These are phyloP conservation scores for Vanessa cardui DNA, from an alignment of 2,888 invertebrate genomes.

Conservation along the genomic window DNA sequence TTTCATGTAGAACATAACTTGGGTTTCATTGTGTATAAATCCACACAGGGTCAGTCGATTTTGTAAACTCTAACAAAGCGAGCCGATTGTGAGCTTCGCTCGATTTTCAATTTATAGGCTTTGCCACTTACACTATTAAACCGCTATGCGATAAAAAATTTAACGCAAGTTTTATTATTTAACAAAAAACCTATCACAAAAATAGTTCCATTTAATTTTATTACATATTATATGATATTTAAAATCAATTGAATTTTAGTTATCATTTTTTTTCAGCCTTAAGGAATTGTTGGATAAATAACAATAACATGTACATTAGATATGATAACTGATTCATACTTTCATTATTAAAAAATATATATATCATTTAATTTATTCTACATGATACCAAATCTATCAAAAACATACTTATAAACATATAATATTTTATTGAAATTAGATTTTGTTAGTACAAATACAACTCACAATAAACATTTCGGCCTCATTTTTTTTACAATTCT, in stretches of 20 bases:
- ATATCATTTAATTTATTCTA: too few relatives aligned
- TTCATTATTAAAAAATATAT: too few relatives aligned
- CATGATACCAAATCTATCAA: too few relatives aligned
- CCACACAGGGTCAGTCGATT: conserved; percentile 33
- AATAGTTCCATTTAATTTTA: background rate
- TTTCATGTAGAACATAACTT: background rate
- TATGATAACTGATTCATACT: too few relatives aligned
- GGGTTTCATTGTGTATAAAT: conserved; percentile 15
- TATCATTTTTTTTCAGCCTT: background rate
- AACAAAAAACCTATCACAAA: background rate
- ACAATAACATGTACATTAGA: too few relatives aligned
- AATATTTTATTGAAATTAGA: too few relatives aligned
- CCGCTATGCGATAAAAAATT: conserved; percentile 5
- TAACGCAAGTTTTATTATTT: conserved; percentile 1
- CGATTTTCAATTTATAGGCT: conserved; percentile 24
- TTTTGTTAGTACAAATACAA: background rate
- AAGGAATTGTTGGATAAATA: too few relatives aligned
- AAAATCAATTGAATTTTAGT: too few relatives aligned
- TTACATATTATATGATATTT: background rate
- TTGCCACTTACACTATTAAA: conserved; percentile 12
- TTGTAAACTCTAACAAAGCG: conserved; percentile 32
- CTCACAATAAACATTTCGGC: background rate
- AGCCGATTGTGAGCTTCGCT: conserved; percentile 27
- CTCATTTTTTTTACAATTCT: background rate
- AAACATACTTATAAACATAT: too few relatives aligned